A percentile compares a stretch with the other conserved stretches of the same genome.
Conservation (phyloP, 2,888 invertebrate genomes). For the Tiliacea citrago region DNA sequence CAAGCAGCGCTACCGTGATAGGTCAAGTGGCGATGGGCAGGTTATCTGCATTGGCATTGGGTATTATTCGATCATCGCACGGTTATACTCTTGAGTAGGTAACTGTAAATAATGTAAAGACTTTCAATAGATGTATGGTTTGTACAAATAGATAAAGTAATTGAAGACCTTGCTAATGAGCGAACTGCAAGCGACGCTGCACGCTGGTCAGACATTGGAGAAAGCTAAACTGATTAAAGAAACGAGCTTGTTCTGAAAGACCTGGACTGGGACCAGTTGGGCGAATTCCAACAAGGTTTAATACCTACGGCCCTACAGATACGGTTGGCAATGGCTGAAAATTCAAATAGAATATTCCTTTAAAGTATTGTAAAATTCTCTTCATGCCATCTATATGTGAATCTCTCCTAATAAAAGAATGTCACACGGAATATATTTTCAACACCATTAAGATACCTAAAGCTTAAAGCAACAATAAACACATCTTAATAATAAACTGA, state of each 20-base stretch:
- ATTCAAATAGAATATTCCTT: too few species aligned
- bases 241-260: too few species aligned
- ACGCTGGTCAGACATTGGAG: too few species aligned
- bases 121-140: neutral
- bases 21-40: neutral
- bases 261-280: too few species aligned
- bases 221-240: too few species aligned
- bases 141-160: too few species aligned
- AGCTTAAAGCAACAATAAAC: neutral
- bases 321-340: neutral
- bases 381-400: too few species aligned
- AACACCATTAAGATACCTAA: neutral
- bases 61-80: constrained; percentile 8
- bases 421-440: neutral
- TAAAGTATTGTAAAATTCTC: neutral
- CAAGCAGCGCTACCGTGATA: neutral
- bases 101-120: neutral
- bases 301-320: too few species aligned
- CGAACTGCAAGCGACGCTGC: too few species aligned
- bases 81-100: neutral
- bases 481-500: constrained; percentile 8
- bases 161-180: too few species aligned
- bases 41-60: constrained; percentile 22
- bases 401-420: neutral
- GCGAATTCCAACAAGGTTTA: too few species aligned